Conservation (phyloP, 2,113 vertebrate genomes). For the Melanotaenia duboulayi region DNA sequence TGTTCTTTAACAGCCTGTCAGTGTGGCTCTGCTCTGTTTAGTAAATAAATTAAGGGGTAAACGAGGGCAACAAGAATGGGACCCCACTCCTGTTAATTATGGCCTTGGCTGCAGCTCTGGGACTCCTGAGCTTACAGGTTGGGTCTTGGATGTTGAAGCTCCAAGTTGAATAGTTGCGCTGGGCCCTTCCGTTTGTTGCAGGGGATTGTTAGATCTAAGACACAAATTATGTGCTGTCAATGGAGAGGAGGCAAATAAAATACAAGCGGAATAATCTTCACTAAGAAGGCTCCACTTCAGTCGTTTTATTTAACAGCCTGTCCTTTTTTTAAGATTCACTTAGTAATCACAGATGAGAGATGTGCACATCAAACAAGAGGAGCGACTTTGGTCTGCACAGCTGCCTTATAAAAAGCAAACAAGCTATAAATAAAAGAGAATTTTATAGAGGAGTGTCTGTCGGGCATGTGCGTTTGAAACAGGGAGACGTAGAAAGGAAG, state of each 20-base stretch:
- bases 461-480: constrained; percentile 59
- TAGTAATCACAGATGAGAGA: constrained; percentile 82
- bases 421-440: constrained; percentile 86
- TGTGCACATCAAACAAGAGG: constrained; percentile 81
- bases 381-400: constrained; percentile 78
- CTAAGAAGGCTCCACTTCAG: constrained; percentile 69
- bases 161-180: constrained; percentile 42
- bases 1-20: constrained; percentile 61
- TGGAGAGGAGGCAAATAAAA: constrained; percentile 62
- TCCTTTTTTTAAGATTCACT: constrained; percentile 73
- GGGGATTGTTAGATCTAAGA: constrained; percentile 20
- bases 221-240: constrained; percentile 53
- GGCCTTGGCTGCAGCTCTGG: constrained; percentile 52
- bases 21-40: constrained; percentile 56
- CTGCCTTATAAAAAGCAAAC: constrained; percentile 84
- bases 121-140: constrained; percentile 54
- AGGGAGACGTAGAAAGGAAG: constrained; percentile 40
- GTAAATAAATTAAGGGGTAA: constrained; percentile 81
- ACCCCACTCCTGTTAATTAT: constrained; percentile 75
- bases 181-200: constrained; percentile 19
- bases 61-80: constrained; percentile 63
- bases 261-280: constrained; percentile 53
- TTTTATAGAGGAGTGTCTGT: constrained; percentile 84
- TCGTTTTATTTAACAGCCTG: constrained; percentile 77
- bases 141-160: constrained; percentile 45